Base-by-base conservation (phyloP, 2,113 vertebrate genomes). In the Rhynchomys soricoides region DNA sequence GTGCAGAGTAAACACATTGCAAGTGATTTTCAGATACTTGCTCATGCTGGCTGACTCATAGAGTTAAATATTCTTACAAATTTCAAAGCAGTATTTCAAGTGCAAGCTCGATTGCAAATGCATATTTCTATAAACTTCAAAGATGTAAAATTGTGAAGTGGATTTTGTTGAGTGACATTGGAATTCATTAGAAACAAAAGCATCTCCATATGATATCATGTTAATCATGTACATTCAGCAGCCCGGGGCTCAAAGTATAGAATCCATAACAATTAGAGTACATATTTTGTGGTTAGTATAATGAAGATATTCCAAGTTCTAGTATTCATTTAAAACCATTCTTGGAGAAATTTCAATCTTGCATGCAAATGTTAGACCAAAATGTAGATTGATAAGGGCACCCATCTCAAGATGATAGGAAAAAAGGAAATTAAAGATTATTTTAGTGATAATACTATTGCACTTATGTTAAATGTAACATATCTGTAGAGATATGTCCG, bases 141-240 rank as follows among this genome's bases (percentile, higher is more conserved):
- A 79, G 7, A 50, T 24, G 24, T 17, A 1, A 89, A 86, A 86
- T 34, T 86, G 31, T 37, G 55, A 37, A 93, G 13, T 93, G 22
- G 40, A 19, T 88, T 4, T 64, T 68, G 48, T 91, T 13, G 73
- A 6, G 62, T 5, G 9, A n/a, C 26, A 86, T 7, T 68, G 4
- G 11, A 91, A 93, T 78, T 90, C 78, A 11, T 17, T 85, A 93
- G 19, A 94, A 90, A 87, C 45, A 37, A 62, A 91, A 94, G 64
- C 59, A 48, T 17, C 22, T 4, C 43, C 17, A 45, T 26, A 48
- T 59, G 3, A 17, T 68, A 75, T 8, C 0, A 19, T n/a, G 43
- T 40, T 83, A 83, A 88, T 0, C 4, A 62, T 66, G 24, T 11
- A 62, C 22, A 79, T 85, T 89, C 74, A 93, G 43, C 79, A 86